phyloP scores from a whole-genome alignment of 2,888 invertebrate genomes.

The Furcula furcula region DNA sequence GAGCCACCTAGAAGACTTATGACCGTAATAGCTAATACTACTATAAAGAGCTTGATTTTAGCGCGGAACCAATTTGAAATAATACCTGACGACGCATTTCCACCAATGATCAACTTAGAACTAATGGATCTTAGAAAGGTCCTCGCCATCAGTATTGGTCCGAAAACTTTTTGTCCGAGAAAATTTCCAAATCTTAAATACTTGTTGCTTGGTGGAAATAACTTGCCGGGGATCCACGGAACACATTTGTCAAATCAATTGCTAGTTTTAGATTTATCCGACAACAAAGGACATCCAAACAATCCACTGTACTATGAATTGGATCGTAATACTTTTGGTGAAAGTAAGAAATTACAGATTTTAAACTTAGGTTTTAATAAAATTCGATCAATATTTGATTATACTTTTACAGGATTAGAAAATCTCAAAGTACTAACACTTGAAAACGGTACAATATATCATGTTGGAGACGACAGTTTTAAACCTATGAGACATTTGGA shows the following conservation, averaged over 20 bases:
- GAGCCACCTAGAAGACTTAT: constrained; percentile 69
- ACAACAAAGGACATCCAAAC: constrained; percentile 65
- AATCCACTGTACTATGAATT: constrained; percentile 76
- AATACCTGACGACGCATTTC: constrained; percentile 74
- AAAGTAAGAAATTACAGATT: constrained; percentile 67
- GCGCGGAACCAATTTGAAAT: constrained; percentile 81
- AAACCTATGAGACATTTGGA: constrained; percentile 60
- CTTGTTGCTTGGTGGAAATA: constrained; percentile 76
- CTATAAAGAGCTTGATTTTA: constrained; percentile 69
- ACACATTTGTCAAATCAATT: constrained; percentile 73
- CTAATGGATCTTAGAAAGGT: constrained; percentile 80
- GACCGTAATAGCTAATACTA: constrained; percentile 72
- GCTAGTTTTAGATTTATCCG: constrained; percentile 73
- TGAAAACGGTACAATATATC: constrained; percentile 76
- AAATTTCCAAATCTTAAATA: constrained; percentile 77
- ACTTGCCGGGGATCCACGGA: constrained; percentile 74
- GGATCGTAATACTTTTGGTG: constrained; percentile 68
- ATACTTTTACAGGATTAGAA: constrained; percentile 73
- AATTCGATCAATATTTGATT: constrained; percentile 72
- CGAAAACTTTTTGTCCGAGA: constrained; percentile 65
- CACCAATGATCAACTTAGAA: constrained; percentile 77
- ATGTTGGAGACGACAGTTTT: constrained; percentile 73
- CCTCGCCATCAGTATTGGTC: constrained; percentile 65
- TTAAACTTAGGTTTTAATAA: constrained; percentile 80
- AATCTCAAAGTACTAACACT: constrained; percentile 73